Conservation (phyloP, 2,888 invertebrate genomes). For the Aproaerema taeniolella region DNA sequence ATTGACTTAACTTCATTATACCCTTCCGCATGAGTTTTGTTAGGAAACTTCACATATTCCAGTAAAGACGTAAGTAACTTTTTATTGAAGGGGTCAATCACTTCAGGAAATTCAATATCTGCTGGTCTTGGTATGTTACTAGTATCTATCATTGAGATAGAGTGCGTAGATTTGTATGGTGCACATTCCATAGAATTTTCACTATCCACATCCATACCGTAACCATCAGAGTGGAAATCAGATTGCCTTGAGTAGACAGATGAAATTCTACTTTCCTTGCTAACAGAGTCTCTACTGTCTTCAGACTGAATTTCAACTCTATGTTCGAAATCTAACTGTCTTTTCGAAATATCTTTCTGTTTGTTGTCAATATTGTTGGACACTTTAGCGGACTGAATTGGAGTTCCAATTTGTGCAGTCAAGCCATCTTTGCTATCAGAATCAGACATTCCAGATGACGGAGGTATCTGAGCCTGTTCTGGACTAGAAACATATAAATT, state of each 20-base stretch:
- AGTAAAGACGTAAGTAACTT: slow-evolving; percentile 82
- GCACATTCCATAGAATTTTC: slow-evolving; percentile 74
- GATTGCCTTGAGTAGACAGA: slow-evolving; percentile 64
- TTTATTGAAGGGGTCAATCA: slow-evolving; percentile 89
- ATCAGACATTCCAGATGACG: slow-evolving; percentile 68
- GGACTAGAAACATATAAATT: slow-evolving; percentile 72
- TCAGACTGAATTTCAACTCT: slow-evolving; percentile 65
- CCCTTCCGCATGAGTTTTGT: slow-evolving; percentile 74
- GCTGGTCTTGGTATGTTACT: slow-evolving; percentile 70
- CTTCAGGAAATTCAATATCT: slow-evolving; percentile 68
- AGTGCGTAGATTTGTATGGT: slow-evolving; percentile 66
- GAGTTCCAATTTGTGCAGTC: slow-evolving; percentile 60
- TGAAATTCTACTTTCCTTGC: slow-evolving; percentile 68
- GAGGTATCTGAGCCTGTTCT: slow-evolving; percentile 70
- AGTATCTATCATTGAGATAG: slow-evolving; percentile 67
- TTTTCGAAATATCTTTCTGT: slow-evolving; percentile 66
- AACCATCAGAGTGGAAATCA: slow-evolving; percentile 65
- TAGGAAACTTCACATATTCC: slow-evolving; percentile 83
- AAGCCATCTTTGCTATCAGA: slow-evolving; percentile 70
- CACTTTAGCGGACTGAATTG: slow-evolving; percentile 65
- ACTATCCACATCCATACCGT: slow-evolving; percentile 72
- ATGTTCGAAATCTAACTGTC: slow-evolving; percentile 70
- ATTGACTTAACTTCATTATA: slow-evolving; percentile 75
- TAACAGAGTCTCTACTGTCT: slow-evolving; percentile 68
- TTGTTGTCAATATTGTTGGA: slow-evolving; percentile 59